Base-by-base conservation (phyloP, 1,140 invertebrate genomes). In the Glossosoma conforme region DNA sequence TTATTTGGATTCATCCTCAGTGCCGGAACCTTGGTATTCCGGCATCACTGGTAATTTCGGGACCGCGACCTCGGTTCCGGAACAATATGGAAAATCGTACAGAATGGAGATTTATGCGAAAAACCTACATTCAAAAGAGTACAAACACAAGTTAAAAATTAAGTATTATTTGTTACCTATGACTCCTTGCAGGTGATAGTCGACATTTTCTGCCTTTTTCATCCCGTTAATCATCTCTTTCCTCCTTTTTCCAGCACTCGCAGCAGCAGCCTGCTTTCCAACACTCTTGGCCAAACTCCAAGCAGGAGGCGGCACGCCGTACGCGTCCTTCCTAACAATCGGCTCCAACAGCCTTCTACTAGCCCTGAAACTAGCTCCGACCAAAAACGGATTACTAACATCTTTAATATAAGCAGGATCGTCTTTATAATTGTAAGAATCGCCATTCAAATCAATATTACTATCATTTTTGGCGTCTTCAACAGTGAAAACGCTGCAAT, bases 281-380 rank as follows among this genome's bases (percentile, higher is more conserved):
- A n/a, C n/a, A 47, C 37, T 69, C 54, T 72, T 73, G 1, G 72
- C 72, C 13, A 75, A 49, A 1, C 70, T 70, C 72, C 72, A 75
- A 9, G 60, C 49, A 0, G 69, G 67, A 3, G 72, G 64, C 17
- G 62, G 58, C 1, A 49, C 18, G 13, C 66, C 60, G 13, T 65
- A 64, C 13, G 45, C 40, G 15, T 67, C 59, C 4, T 65, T 65
- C 19, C 65, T 65, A 25, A 64, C 65, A 35, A 74, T 67, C n/a
- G 72, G 72, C 46, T 73, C 72, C 37, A 75, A 58, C 52, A 72
- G 63, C 30, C 66, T 62, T 28, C 69, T 61, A 20, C 65, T 67
- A 9, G 68, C 62, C 44, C 67, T 63, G 41, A 68, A 53, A 43
- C 69, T 60, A 2, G 58, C 54, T 5, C 47, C 44, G 1, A 60